Evolutionary conservation across 2,888 invertebrate species (phyloP), one percentile per base, ranked within the genome.

Genomic region (Chymomyza procnemis): DNA sequence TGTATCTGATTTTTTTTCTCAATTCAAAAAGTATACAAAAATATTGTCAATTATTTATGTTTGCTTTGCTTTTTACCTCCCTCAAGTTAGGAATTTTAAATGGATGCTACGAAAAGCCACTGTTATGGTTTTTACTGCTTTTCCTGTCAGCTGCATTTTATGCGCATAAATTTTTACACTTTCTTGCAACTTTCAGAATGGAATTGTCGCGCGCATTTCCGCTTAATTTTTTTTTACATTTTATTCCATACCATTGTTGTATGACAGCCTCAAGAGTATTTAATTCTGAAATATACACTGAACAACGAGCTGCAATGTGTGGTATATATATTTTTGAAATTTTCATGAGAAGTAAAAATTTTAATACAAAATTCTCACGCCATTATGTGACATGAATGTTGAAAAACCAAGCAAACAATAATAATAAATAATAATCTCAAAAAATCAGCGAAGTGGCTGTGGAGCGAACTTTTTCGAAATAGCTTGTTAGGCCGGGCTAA

Each of bases 191-290:
- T 16, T n/a, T 56, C 50, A 61, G 58, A 64, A 52, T 64, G 64
- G 50, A 58, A 58, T 64, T 64, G 57, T 64, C 64, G 58, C 64
- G 64, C 64, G 48, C 58, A 64, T 64, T 64, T 64, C 64, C 62
- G 62, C 47, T 62, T 41, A 8, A 3, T 30, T 34, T 14, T 46
- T 16, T 59, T 47, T 14, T 18, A 26, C 4, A 26, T 57, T 12
- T 41, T 41, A 12, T 12, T 41, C 3, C 12, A 41, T 41, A 9
- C 12, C 12, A 3, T 12, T 9, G 0, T 12, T 41, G 34, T 41
- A 3, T 1, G 34, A 3, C 34, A 41, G 57, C 34, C 57, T 22
- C 14, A 56, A 26, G n/a, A 1, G 30, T 16, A 9, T n/a, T 26
- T 26, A 6, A 26, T 4, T 26, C 6, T 26, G 3, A 26, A 6